phyloP scores from a whole-genome alignment of 1,140 invertebrate species.

The Steinernema feltiae region DNA sequence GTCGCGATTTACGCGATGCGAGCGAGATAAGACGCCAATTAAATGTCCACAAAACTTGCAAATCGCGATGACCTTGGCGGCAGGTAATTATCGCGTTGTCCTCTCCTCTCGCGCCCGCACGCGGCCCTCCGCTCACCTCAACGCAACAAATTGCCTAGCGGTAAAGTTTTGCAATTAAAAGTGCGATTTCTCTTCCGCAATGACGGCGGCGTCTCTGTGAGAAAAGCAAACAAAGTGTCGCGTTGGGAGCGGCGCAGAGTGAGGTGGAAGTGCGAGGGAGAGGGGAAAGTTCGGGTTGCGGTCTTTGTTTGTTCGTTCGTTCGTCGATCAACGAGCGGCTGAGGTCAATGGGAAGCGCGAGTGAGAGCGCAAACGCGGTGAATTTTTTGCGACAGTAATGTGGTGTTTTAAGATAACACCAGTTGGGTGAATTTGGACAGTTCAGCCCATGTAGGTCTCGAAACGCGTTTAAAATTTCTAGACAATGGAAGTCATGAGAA shows the following conservation, averaged over 20 bases:
- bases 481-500: too few species aligned
- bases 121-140: background rate
- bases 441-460: too few species aligned
- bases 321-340: too few species aligned
- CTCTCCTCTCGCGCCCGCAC: background rate
- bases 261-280: background rate
- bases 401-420: too few species aligned
- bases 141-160: slow-evolving; percentile 8
- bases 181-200: background rate
- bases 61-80: background rate
- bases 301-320: background rate
- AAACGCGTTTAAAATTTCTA: too few species aligned
- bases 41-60: background rate
- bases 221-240: background rate
- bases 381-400: too few species aligned
- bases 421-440: too few species aligned
- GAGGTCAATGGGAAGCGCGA: too few species aligned
- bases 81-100: slow-evolving; percentile 2
- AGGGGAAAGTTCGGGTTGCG: background rate
- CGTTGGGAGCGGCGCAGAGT: background rate
- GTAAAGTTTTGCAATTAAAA: slow-evolving; percentile 12
- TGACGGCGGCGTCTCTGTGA: background rate
- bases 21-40: background rate
- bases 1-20: background rate
- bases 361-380: too few species aligned